Base-by-base conservation (phyloP, 2,797 vertebrate species). In the Ataeniobius toweri region DNA sequence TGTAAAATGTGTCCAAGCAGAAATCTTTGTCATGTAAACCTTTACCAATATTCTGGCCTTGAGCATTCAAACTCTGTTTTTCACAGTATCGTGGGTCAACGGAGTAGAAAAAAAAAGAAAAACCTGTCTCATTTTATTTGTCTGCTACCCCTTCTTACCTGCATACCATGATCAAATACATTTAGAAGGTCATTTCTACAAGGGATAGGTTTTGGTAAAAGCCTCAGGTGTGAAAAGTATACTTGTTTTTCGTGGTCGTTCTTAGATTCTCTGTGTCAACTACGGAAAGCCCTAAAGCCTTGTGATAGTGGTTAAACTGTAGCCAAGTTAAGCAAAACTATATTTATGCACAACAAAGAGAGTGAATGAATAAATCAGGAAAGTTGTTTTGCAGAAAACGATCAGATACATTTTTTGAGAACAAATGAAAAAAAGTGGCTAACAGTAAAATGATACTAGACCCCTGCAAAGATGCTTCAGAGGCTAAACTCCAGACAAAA, bases 401-500 rank as follows among this genome's bases (percentile, higher is more conserved):
- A 79, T 74, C 71, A 76, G 75, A 90, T 39, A 50, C 80, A 81
- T 16, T 55, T 36, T 70, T 53, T 28, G 88, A 75, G 75, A 24
- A 82, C 65, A 77, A 80, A 76, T 71, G 74, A 73, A 73, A 36
- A 44, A 7, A 78, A 61, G 50, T 6, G 6, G 76, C 85, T 81
- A 83, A 58, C 36, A 78, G 69, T 73, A 26, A 80, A 71, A 85
- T 80, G 73, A 87, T 83, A 87, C 77, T 41, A 65, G 76, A 87
- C 89, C 80, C 84, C 83, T 8, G 10, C 88, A 87, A 77, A 89
- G 86, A 82, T 0, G 41, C 0, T 81, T 86, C 65, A 87, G 67
- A 78, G 78, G 51, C 13, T 48, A 71, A 71, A 51, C 75, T 44
- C 71, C 53, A 36, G 78, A 71, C 76, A 78, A 80, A 78, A 78